These are phyloP conservation scores for Hyles vespertilio DNA, from an alignment of 1,140 invertebrate genomes.

Conservation along the genomic window DNA sequence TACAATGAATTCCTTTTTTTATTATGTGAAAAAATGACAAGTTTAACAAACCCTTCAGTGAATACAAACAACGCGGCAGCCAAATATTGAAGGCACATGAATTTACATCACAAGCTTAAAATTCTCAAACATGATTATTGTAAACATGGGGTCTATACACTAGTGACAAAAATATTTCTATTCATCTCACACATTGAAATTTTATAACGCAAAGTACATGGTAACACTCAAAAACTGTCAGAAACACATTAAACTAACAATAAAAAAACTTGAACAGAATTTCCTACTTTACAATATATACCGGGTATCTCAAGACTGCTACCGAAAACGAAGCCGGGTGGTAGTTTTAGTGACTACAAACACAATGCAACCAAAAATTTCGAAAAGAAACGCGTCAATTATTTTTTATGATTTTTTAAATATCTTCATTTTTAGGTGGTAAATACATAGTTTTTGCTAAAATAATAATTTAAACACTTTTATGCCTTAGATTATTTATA, in stretches of 20 bases:
- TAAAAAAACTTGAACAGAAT: slow-evolving; percentile 1
- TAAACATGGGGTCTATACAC: slow-evolving; percentile 17
- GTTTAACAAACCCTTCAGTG: slow-evolving; percentile 42
- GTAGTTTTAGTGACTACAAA: too few species aligned
- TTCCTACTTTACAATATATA: slow-evolving; percentile 15
- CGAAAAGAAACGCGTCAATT: too few species aligned
- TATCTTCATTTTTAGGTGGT: too few species aligned
- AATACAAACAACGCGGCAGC: slow-evolving; percentile 42
- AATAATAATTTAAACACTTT: too few species aligned
- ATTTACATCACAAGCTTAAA: slow-evolving; percentile 33
- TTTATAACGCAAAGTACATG: slow-evolving; percentile 12
- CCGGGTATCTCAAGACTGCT: too few species aligned
- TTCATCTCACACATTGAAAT: not conserved
- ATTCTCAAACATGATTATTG: slow-evolving; percentile 20
- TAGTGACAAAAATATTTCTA: not conserved
- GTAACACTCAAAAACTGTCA: slow-evolving; percentile 26
- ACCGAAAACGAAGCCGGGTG: too few species aligned
- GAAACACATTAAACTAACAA: slow-evolving; percentile 27
- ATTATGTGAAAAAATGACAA: slow-evolving; percentile 59
- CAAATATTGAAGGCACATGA: slow-evolving; percentile 50
- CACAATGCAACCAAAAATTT: too few species aligned
- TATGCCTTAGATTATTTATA: too few species aligned
- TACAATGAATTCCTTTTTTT: slow-evolving; percentile 63
- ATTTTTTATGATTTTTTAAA: too few species aligned
- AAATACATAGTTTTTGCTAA: too few species aligned